phyloP scores from a whole-genome alignment of 2,797 vertebrate species.

The Myiotriccus ornatus region DNA sequence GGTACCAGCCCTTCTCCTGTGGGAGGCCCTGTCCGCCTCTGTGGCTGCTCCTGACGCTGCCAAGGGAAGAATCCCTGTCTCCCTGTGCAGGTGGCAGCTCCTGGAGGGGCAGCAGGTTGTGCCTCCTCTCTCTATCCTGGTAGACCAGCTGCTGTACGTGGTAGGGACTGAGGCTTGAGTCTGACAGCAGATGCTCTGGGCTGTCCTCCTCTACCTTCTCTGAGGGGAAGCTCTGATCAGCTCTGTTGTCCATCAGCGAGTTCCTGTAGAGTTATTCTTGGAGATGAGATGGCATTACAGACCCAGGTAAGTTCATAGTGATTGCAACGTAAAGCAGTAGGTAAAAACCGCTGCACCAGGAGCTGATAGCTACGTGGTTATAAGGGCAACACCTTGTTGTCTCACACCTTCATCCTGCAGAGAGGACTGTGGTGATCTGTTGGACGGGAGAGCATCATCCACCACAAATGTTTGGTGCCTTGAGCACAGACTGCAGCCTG shows the following conservation, averaged over 20 bases:
- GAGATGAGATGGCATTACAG: not conserved
- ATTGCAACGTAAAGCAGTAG: not conserved
- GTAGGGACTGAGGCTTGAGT: not conserved
- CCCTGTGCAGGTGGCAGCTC: not conserved
- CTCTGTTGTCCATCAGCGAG: not conserved
- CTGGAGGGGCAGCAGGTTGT: not conserved
- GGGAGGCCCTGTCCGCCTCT: not conserved
- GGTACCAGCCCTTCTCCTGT: not conserved
- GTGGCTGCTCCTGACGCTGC: not conserved
- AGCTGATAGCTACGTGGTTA: not conserved
- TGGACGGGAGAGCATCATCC: not conserved
- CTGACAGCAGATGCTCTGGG: not conserved
- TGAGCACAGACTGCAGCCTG: not conserved
- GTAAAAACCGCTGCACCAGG: not conserved
- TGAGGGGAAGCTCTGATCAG: not conserved
- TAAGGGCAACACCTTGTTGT: not conserved
- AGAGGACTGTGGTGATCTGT: not conserved
- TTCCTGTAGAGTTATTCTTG: not conserved
- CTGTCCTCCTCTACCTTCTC: not conserved
- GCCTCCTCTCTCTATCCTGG: not conserved
- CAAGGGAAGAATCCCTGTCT: not conserved
- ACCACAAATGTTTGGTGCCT: not conserved
- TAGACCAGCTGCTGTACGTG: not conserved
- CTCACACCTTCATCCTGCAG: rapidly evolving
- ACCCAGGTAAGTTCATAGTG: not conserved